Base-by-base conservation (phyloP, 2,113 vertebrate species). In the Hystrix brachyura region DNA sequence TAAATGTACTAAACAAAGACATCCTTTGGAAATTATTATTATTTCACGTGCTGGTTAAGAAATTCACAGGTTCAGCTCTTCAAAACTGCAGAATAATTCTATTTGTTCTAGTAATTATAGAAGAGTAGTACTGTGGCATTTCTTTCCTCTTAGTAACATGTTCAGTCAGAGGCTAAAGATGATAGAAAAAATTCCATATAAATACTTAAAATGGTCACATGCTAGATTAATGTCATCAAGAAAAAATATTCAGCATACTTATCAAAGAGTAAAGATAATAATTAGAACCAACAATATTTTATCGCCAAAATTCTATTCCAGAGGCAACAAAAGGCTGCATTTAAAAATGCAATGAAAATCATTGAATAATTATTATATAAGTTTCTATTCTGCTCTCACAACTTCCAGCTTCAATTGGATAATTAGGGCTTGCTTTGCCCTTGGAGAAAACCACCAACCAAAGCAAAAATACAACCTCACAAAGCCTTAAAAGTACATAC, bases 401-500 rank as follows among this genome's bases (percentile, higher is more conserved):
- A 72, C 2, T 23, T 88, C 15, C 64, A 71, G 32, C n/a, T 94
- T 81, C 48, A 90, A 10, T 34, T 90, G 43, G 32, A 90, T 43
- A 91, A 67, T 25, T 11, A 91, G 27, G 21, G 34, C 13, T 27
- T 92, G 29, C 3, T 46, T 92, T 94, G 64, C 65, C 57, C 69
- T 74, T 90, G n/a, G 84, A 87, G 79, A 85, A 94, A 96, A 95
- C 10, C 12, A 32, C 15, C 23, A 95, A 62, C 23, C 55, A 64
- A 90, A 34, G 59, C 84, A 96, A 85, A 78, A 88, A 29, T 57
- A 48, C n/a, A 93, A 80, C 46, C 46, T 78, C 74, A 27, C 27
- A 87, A 85, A 53, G 13, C n/a, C 34, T 34, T 72, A 18, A 2
- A 69, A 34, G 74, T 83, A 87, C 97, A 91, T 98, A 98, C 98